Evolutionary conservation across 2,113 vertebrate species (phyloP), one percentile per base, ranked within the genome.

Genomic region (Talpa occidentalis): DNA sequence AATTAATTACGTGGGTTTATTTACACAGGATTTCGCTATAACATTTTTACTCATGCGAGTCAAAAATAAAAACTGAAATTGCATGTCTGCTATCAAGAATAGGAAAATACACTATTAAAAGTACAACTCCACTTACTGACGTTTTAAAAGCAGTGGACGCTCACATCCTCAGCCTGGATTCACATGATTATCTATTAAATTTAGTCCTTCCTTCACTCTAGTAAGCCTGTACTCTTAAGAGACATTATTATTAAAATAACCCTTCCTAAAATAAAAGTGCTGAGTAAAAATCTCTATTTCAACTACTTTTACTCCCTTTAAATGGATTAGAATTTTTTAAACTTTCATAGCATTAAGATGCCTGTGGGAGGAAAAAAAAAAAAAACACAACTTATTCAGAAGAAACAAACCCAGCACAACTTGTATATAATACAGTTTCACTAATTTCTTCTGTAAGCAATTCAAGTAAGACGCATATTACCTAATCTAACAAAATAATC

Each of bases 301-400:
- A n/a, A 52, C 54, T 42, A 95, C 72, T 77, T 76, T 80, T 90
- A 95, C 77, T 96, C 96, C 88, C 81, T 94, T 93, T 60, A 82
- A 93, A 44, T 74, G 73, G 64, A 59, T 73, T 28, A 90, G 12
- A 12, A 73, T 79, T 77, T 70, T 74, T 94, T 62, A 96, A 96
- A 93, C 95, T 95, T 93, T 91, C 97, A 87, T 85, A 98, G 91
- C 81, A 98, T 96, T 95, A 95, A 98, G 37, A 90, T 91, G 56
- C 88, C 94, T 85, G n/a, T n/a, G 93, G 73, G 95, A 96, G 66
- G 98, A n/a, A n/a, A n/a, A n/a, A n/a, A n/a, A n/a, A n/a, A n/a
- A n/a, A n/a, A n/a, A n/a, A n/a, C n/a, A n/a, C n/a, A n/a, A n/a
- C 4, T 87, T 94, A 82, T 62, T 73, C 96, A 96, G 91, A 94